These are phyloP conservation scores for Toxotes chatareus DNA, from an alignment of 2,113 vertebrate species.

Conservation along the genomic window DNA sequence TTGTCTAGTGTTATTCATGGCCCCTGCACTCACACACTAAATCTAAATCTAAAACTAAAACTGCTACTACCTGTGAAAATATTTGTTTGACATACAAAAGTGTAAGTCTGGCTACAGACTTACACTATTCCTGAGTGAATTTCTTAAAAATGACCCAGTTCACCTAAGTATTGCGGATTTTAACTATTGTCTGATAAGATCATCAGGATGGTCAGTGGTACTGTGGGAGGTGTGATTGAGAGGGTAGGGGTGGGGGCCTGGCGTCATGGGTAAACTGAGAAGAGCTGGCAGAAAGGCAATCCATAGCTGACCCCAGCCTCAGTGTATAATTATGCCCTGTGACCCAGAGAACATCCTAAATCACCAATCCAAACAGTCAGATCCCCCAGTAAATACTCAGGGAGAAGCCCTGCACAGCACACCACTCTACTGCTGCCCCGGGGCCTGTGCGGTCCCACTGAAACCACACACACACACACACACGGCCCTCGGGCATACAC, in stretches of 20 bases:
- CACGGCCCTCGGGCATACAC: conserved; percentile 21
- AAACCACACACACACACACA: conserved; percentile 27
- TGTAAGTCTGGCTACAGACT: neutral
- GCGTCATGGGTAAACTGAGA: conserved; percentile 72
- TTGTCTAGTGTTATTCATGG: neutral
- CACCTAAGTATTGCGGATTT: neutral
- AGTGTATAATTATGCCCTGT: conserved; percentile 76
- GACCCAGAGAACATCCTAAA: conserved; percentile 78
- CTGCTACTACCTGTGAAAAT: neutral
- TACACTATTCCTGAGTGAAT: neutral
- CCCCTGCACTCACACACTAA: neutral
- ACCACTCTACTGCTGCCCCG: conserved; percentile 18
- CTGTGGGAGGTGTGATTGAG: conserved; percentile 25
- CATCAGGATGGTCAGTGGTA: conserved; percentile 6
- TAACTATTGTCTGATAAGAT: conserved; percentile 12
- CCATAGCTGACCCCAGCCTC: conserved; percentile 71
- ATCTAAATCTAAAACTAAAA: neutral
- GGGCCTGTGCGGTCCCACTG: conserved; percentile 41
- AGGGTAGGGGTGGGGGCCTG: conserved; percentile 30
- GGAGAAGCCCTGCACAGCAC: conserved; percentile 46
- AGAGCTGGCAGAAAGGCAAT: conserved; percentile 70
- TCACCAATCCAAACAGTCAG: conserved; percentile 76
- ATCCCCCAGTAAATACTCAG: conserved; percentile 62
- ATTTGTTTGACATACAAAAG: no score
- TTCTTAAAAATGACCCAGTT: neutral